phyloP scores from a whole-genome alignment of 2,113 vertebrate species.

The Oceanites oceanicus region DNA sequence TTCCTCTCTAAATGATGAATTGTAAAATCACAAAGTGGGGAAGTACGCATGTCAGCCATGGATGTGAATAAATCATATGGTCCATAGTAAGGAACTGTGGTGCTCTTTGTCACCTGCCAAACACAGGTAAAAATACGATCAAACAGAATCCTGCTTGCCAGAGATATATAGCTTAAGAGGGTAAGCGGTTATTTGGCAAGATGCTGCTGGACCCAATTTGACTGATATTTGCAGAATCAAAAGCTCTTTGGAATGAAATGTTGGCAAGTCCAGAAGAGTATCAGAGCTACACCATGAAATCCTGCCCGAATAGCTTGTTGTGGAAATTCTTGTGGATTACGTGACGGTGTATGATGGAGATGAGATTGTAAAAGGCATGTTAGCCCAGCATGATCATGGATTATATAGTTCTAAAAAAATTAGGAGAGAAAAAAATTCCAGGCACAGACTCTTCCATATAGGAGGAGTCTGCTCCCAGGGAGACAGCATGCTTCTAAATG shows the following conservation, averaged over 20 bases:
- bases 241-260: background rate
- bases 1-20: background rate
- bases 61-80: background rate
- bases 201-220: background rate
- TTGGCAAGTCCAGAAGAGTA: background rate
- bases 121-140: background rate
- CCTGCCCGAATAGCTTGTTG: background rate
- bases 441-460: background rate
- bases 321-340: constrained; percentile 13
- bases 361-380: background rate
- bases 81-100: background rate
- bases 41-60: background rate
- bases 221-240: constrained; percentile 1
- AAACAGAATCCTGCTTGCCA: background rate
- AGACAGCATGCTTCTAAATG: background rate
- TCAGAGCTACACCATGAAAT: background rate
- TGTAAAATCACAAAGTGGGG: background rate
- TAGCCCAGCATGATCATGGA: background rate
- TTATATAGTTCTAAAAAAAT: background rate
- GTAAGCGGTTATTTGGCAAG: constrained; percentile 1
- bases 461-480: background rate
- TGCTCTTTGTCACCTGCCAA: background rate
- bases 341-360: background rate
- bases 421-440: background rate
- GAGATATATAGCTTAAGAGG: background rate